Base-by-base conservation (phyloP, 2,113 vertebrate species). In the Pseudonaja textilis region DNA sequence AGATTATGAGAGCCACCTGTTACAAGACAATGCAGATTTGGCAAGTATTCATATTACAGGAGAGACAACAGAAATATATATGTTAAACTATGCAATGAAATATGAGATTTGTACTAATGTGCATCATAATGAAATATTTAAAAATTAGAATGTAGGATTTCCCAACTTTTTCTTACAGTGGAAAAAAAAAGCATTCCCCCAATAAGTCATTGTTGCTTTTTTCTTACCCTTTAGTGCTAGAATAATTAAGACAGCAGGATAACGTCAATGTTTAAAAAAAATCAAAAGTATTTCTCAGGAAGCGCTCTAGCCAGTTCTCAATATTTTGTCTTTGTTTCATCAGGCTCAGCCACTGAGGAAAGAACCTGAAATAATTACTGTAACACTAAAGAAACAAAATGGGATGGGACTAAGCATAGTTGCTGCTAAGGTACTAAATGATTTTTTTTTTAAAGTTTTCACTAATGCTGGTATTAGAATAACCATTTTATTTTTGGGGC, bases 381-480 rank as follows among this genome's bases (percentile, higher is more conserved):
- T 99, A 95, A 99, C 99, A 88, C 97, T 99, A 23, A 99, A 99
- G 96, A 99, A 99, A 97, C 99, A 99, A 96, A 99, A 99, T 9
- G 99, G 99, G 93, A 99, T 99, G 99, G 99, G 99, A 64, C 98
- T 99, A 88, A 99, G 99, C 97, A 99, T 99, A 22, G 99, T 99
- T 91, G 99, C 99, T 39, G 99, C 99, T 92, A 99, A 99, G 99
- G 99, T 99, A 98, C 96, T 42, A 98, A 91, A 95, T 95, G 23
- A 18, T 26, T 64, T 14, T 54, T 26, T 25, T 59, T 25, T 25
- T 3, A 59, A 52, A 22, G 7, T 88, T 54, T 88, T 52, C 52
- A 47, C 12, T 61, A 42, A 42, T 59, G 39, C 16, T 45, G 39
- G 23, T 89, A 23, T 39, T 9, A 50, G 47, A 42, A 23, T 34